A percentile compares a stretch with the other conserved stretches of the same genome.
phyloP scores from a whole-genome alignment of 30 jellyfish, hydroid and myxozoan species.

The Chironex yamaguchii region DNA sequence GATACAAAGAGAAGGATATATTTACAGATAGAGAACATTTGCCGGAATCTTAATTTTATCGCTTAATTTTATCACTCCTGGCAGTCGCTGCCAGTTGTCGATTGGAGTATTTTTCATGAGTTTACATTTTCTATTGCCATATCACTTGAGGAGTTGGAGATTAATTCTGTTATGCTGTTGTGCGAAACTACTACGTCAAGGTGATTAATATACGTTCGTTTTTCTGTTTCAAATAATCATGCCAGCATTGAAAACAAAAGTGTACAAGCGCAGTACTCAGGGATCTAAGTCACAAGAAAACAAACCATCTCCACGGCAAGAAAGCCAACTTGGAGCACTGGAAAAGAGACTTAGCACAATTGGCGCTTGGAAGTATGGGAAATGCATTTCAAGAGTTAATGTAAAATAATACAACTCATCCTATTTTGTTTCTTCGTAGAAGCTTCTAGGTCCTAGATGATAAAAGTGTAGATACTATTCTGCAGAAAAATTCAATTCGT shows the following conservation, averaged over 20 bases:
- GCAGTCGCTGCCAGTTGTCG: no score
- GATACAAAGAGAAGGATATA: no score
- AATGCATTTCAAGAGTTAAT: not conserved
- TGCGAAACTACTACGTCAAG: not conserved
- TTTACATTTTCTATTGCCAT: not conserved
- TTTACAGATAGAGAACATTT: no score
- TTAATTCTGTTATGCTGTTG: not conserved
- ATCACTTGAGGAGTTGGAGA: not conserved
- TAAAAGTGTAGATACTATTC: no score
- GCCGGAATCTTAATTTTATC: no score
- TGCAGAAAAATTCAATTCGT: no score
- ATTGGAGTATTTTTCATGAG: not conserved
- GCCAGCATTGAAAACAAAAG: not conserved
- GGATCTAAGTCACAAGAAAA: not conserved
- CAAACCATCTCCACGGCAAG: not conserved
- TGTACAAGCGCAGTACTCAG: not conserved
- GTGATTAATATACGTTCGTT: no score
- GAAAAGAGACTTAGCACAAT: not conserved
- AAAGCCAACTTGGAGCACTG: not conserved
- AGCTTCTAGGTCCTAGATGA: no score
- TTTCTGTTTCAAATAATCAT: no score
- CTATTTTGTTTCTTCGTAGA: no score
- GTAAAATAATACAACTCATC: no score
- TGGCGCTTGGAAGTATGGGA: not conserved
- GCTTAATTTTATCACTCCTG: no score